Evolutionary conservation across 2,113 vertebrate species (phyloP), one percentile per base, ranked within the genome.

Genomic region (Mohoua ochrocephala): DNA sequence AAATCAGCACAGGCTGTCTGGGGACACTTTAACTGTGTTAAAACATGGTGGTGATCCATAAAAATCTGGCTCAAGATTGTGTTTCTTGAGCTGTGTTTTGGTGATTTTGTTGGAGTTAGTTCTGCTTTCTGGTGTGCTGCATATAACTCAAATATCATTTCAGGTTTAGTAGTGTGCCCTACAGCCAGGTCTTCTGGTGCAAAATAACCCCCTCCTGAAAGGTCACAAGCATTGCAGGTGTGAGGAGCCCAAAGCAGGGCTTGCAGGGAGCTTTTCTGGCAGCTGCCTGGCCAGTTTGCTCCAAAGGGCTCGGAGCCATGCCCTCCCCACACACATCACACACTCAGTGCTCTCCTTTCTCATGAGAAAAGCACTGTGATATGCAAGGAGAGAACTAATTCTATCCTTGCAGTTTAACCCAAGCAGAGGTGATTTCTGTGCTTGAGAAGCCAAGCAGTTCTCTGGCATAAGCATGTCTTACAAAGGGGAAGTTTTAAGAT

Each of bases 281-380:
- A 18, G n/a, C 9, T 3, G 2, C 54, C 21, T 2, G 2, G 23
- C 37, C 23, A 8, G 57, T 45, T 49, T 56, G 37, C 50, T 56
- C 24, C 1, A 4, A 26, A 9, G 27, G 44, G 60, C 75, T 79
- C 0, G 0, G 49, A n/a, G 44, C 3, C 1, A 7, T 39, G 53
- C 60, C 63, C 1, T 39, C 33, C 49, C 6, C 78, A 1, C 5
- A 9, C 2, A 10, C 2, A 1, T 41, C 57, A 35, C 18, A 22
- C 47, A 5, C 5, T 6, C 50, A 18, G 20, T 42, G 61, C 60
- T 33, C 54, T 33, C 28, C 31, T 30, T 78, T 13, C n/a, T 69
- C 7, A 3, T 11, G 15, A 50, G 44, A 33, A 33, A 47, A 60
- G 15, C 2, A 3, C 63, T 67, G 37, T n/a, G 54, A 69, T 35